A percentile compares a stretch with the other conserved stretches of the same genome.
Conservation (phyloP, 2,888 invertebrate species). For the Sisyra nigra region DNA sequence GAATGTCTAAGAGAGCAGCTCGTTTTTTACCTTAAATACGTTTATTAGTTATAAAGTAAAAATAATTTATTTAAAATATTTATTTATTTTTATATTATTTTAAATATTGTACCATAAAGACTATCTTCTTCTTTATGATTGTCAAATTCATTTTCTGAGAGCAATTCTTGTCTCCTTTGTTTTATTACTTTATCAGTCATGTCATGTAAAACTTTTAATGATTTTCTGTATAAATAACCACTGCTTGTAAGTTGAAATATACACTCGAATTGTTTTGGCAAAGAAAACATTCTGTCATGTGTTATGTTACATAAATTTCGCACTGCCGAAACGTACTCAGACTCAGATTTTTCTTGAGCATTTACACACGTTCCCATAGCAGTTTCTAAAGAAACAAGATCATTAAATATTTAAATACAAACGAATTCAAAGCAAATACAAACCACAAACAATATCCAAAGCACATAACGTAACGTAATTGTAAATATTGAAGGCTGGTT, state of each 20-base stretch:
- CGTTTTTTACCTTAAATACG: constrained; percentile 1
- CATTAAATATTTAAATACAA: not conserved
- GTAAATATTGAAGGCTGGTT: constrained; percentile 38
- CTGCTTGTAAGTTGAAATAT: constrained; percentile 37
- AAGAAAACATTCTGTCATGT: constrained; percentile 19
- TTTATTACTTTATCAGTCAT: constrained; percentile 38
- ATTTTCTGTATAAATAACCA: constrained; percentile 36
- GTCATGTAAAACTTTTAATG: constrained; percentile 30
- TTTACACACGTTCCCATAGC: constrained; percentile 64
- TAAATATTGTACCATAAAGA: not conserved
- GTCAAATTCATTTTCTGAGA: not conserved
- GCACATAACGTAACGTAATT: constrained; percentile 41
- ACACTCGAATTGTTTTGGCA: constrained; percentile 31
- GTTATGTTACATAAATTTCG: constrained; percentile 29
- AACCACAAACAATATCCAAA: constrained; percentile 46
- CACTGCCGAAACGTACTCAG: constrained; percentile 58
- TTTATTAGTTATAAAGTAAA: too few species aligned
- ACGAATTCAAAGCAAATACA: constrained; percentile 10
- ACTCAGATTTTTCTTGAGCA: constrained; percentile 50
- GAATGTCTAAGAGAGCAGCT: not conserved
- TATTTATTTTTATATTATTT: too few species aligned
- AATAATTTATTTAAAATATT: too few species aligned
- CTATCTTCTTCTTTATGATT: not conserved
- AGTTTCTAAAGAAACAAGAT: not conserved
- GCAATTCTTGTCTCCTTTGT: constrained; percentile 21